Conservation (phyloP, 1,140 invertebrate species). For the Polypedilum pembai region DNA sequence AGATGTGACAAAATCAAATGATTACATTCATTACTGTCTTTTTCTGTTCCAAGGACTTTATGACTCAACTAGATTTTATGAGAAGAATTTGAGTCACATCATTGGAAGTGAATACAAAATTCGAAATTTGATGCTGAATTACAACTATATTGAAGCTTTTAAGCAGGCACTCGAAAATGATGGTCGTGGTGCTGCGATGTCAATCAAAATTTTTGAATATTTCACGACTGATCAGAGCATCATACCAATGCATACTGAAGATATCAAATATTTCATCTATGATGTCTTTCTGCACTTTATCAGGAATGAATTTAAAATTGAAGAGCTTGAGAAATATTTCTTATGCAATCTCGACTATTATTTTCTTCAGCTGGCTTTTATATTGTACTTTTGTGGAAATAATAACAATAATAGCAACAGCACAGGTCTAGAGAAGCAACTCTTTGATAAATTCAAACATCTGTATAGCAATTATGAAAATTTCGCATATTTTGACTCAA, state of each 20-base stretch:
- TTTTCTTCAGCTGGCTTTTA: constrained; percentile 41
- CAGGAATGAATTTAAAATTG: constrained; percentile 38
- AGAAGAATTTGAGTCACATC: constrained; percentile 30
- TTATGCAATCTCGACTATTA: constrained; percentile 42
- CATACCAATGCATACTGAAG: constrained; percentile 39
- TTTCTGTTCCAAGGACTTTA: constrained; percentile 50
- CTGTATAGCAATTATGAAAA: constrained; percentile 31
- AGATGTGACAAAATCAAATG: background rate
- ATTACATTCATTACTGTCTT: constrained; percentile 48
- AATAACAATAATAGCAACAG: constrained; percentile 40
- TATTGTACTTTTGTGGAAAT: constrained; percentile 37
- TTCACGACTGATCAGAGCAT: constrained; percentile 43
- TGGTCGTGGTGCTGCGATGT: constrained; percentile 36
- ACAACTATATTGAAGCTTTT: constrained; percentile 41
- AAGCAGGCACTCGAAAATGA: constrained; percentile 37
- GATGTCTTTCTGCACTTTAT: constrained; percentile 41
- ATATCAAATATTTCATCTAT: constrained; percentile 43
- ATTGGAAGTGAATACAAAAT: constrained; percentile 39
- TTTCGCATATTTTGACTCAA: background rate
- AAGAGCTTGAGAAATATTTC: constrained; percentile 41
- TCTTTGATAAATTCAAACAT: constrained; percentile 41
- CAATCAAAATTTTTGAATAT: constrained; percentile 42
- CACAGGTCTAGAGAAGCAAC: constrained; percentile 39
- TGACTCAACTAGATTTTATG: constrained; percentile 44
- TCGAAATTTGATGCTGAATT: constrained; percentile 42